A percentile compares a stretch with the other conserved stretches of the same genome.
Evolutionary conservation across 2,888 invertebrate genomes (phyloP).

Genomic region (Patella depressa): DNA sequence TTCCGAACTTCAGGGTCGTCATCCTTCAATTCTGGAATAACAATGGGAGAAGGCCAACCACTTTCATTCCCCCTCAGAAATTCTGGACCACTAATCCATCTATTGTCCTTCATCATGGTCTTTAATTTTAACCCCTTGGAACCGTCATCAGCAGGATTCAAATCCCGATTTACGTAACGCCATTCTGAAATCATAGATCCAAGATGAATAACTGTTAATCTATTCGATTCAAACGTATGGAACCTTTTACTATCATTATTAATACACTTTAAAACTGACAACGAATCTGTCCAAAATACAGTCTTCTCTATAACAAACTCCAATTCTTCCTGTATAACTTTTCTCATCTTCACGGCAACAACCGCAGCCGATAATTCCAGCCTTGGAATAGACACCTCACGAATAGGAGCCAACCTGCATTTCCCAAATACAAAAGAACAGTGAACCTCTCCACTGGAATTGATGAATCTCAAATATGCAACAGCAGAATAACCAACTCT

Average conservation of each 20-base stretch:
- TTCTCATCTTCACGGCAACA: too few species aligned
- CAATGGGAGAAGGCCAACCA: neutral
- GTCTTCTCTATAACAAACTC: too few species aligned
- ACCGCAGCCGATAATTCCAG: too few species aligned
- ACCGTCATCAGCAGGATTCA: slow-evolving; percentile 1
- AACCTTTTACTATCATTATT: slow-evolving; percentile 2
- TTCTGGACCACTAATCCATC: neutral
- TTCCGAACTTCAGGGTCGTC: neutral
- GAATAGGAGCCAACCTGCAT: too few species aligned
- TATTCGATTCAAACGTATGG: slow-evolving; percentile 2
- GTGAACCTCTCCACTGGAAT: too few species aligned
- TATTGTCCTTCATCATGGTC: neutral
- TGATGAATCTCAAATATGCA: too few species aligned
- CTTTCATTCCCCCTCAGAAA: neutral
- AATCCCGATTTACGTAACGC: slow-evolving; percentile 2
- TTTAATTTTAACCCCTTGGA: neutral
- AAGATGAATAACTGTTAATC: neutral
- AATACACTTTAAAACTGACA: slow-evolving; percentile 9
- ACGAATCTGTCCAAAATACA: slow-evolving; percentile 6
- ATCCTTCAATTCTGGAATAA: neutral
- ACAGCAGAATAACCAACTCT: too few species aligned
- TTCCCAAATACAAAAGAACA: too few species aligned
- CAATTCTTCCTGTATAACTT: too few species aligned
- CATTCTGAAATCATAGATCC: neutral
- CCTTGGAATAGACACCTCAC: too few species aligned